phyloP scores from a whole-genome alignment of 2,797 vertebrate species.

The Eulemur albifrons region DNA sequence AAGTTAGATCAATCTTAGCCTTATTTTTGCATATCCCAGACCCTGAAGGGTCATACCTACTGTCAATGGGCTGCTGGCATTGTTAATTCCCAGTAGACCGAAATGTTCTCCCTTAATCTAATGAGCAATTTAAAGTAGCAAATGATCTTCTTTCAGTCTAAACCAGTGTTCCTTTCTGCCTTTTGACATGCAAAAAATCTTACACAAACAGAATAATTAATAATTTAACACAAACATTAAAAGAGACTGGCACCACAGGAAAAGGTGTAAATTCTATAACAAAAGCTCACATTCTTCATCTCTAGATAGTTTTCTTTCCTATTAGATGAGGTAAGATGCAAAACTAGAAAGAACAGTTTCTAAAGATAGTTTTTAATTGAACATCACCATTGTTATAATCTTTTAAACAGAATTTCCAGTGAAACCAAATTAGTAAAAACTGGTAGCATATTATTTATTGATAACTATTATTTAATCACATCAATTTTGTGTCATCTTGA shows the following conservation, averaged over 20 bases:
- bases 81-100: not conserved
- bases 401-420: not conserved
- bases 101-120: not conserved
- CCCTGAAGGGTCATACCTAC: not conserved
- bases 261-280: conserved; percentile 49
- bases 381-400: not conserved
- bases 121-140: not conserved
- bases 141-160: not conserved
- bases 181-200: not conserved
- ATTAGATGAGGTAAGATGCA: conserved; percentile 9
- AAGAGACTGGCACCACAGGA: conserved; percentile 61
- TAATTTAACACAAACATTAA: conserved; percentile 82
- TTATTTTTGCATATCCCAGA: not conserved
- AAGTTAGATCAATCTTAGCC: not conserved
- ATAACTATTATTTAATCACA: not conserved
- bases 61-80: not conserved
- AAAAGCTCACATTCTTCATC: conserved; percentile 32
- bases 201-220: conserved; percentile 73
- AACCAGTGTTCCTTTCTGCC: not conserved
- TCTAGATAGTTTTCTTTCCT: not conserved
- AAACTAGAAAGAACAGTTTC: not conserved
- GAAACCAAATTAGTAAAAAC: not conserved
- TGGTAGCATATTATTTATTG: not conserved
- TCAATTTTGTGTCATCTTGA: not conserved
- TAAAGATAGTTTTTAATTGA: not conserved